Base-by-base conservation (phyloP, 2,113 vertebrate species). In the Otocyon megalotis region DNA sequence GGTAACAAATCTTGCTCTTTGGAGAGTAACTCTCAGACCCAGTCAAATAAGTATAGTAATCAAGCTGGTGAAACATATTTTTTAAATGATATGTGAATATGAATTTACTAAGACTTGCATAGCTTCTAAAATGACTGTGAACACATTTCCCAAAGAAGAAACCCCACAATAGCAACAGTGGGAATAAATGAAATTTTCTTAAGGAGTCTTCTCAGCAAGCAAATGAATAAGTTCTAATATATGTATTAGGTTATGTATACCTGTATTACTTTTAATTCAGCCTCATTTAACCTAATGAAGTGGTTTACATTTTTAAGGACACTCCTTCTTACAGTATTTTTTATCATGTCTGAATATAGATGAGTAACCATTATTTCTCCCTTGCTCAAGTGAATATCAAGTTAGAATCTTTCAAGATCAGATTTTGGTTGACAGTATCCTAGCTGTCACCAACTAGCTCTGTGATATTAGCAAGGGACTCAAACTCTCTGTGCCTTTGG, bases 241-340 rank as follows among this genome's bases (percentile, higher is more conserved):
- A 32, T 65, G 15, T 53, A 71, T 26, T 88, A 24, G 71, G 19
- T 91, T 26, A 80, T 9, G 14, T 63, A 4, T 82, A 12, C 56
- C 69, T 80, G 32, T 63, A 26, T 85, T 32, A 79, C 67, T 96
- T 98, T 88, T 76, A 88, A 90, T 81, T 62, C 17, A 63, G 32
- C 22, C 28, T 65, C 14, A 43, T 93, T 95, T 80, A 69, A 76
- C 30, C 17, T n/a, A 84, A 86, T 58, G 6, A 35, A 58, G 2
- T 88, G 2, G 30, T 69, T 98, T 95, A 76, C 24, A 76, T 72
- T 28, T 94, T 95, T 96, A 81, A 96, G 65, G 26, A n/a, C 35
- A 85, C 26, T 24, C 32, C 80, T 89, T 71, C n/a, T 87, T 83
- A 67, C 3, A 1, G 88, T 84, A 65, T 92, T 93, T 97, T 86